phyloP scores from a whole-genome alignment of 2,888 invertebrate genomes.

The Spilarctia lutea region DNA sequence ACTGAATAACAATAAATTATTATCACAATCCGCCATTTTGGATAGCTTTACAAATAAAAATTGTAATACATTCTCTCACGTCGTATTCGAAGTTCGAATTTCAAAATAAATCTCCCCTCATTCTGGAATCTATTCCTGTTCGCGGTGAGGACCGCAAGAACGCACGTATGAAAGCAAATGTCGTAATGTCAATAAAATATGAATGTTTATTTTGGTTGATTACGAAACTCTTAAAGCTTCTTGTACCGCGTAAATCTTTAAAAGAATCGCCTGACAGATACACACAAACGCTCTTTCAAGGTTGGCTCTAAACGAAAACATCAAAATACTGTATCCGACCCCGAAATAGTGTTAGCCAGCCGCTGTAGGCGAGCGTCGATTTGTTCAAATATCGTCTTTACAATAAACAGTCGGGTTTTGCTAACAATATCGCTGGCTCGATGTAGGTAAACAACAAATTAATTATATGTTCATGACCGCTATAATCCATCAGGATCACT shows the following conservation, averaged over 20 bases:
- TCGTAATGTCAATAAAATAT: conserved; percentile 85
- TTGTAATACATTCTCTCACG: conserved; percentile 53
- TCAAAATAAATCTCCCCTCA: conserved; percentile 80
- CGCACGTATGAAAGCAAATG: conserved; percentile 73
- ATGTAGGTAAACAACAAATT: conserved; percentile 54
- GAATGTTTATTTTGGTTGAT: conserved; percentile 83
- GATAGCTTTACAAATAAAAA: conserved; percentile 50
- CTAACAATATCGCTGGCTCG: conserved; percentile 52
- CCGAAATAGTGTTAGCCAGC: conserved; percentile 72
- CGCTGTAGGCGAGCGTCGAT: conserved; percentile 64
- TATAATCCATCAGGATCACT: conserved; percentile 12
- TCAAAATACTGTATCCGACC: conserved; percentile 73
- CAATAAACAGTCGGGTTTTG: conserved; percentile 54
- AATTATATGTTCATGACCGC: conserved; percentile 50
- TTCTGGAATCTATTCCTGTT: conserved; percentile 75
- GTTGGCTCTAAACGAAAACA: conserved; percentile 70
- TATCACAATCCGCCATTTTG: conserved; percentile 28
- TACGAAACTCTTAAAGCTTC: conserved; percentile 78
- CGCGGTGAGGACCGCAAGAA: conserved; percentile 61
- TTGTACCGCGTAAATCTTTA: conserved; percentile 75
- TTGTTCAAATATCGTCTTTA: conserved; percentile 57
- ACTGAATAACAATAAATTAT: conserved; percentile 18
- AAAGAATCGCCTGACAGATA: conserved; percentile 74
- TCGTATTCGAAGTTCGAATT: conserved; percentile 64
- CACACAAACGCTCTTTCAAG: conserved; percentile 71